Base-by-base conservation (phyloP, 2,888 invertebrate genomes). In the Priocnemis perturbator region DNA sequence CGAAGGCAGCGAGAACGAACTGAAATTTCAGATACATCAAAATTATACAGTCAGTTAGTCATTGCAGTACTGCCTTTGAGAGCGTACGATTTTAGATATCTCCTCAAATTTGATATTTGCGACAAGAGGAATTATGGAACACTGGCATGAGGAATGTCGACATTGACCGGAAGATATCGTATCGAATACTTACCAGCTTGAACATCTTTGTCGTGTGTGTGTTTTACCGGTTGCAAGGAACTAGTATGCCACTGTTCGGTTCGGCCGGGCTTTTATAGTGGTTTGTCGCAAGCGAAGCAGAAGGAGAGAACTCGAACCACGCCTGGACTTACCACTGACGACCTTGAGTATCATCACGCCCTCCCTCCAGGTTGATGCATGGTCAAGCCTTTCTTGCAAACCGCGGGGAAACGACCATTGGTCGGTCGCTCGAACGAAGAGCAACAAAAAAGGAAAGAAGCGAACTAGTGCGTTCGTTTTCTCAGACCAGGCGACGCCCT, bases 1-100 rank as follows among this genome's bases (percentile, higher is more conserved):
- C 81, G 45, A 92, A 84, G 85, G 90, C 90, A 62, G 90, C 87
- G 83, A 92, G 89, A 77, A 91, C 88, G 85, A 91, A 76, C 74
- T 56, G 57, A 23, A 62, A 62, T 5, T 50, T 63, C 17, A 52
- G 14, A 26, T 5, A 26, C 26, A 26, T 26, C 2, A 26, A 5
- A 3, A 4, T 55, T 55, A 26, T 2, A 26, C 26, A 26, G 26
- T 26, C 26, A 26, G 5, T 26, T 26, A 26, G 5, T 26, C 26
- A 2, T 26, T 20, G 4, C 3, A 2, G 26, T 5, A 26, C 26
- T 26, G 3, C 3, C 26, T 26, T 2, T 5, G 5, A 26, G 5
- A 5, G 5, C 5, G 26, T 26, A 26, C 26, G 26, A 26, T 26
- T 5, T 26, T 26, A 26, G 26, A 26, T 5, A 26, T 3, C 26